phyloP scores from a whole-genome alignment of 1,140 invertebrate genomes.

The Camponotus vicinus region DNA sequence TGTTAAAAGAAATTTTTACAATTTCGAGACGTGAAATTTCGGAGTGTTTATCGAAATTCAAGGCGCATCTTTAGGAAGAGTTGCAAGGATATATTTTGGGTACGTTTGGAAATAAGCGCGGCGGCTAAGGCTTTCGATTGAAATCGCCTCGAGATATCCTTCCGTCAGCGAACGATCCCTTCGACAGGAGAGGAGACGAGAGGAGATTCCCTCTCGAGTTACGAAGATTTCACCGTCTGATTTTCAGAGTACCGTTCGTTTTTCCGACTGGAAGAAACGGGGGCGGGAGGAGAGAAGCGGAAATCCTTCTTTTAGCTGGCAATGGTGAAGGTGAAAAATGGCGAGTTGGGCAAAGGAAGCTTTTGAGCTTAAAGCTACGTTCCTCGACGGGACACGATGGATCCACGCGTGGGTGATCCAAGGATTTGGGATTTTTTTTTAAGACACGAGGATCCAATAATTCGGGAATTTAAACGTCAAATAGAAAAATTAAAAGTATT shows the following conservation, averaged over 20 bases:
- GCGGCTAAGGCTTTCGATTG: slow-evolving; percentile 5
- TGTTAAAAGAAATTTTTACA: neutral
- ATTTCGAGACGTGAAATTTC: neutral
- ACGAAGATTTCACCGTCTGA: slow-evolving; percentile 47
- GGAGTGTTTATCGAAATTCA: neutral
- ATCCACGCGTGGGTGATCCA: slow-evolving; percentile 21
- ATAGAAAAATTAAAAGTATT: neutral
- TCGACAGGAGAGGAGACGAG: neutral
- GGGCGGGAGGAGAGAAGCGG: slow-evolving; percentile 24
- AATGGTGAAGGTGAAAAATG: slow-evolving; percentile 40
- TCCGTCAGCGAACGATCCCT: slow-evolving; percentile 33
- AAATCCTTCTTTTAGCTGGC: slow-evolving; percentile 66
- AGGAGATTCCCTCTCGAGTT: slow-evolving; percentile 23
- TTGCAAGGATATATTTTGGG: neutral
- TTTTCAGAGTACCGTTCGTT: slow-evolving; percentile 35
- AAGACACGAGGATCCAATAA: neutral
- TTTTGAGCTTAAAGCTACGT: slow-evolving; percentile 59
- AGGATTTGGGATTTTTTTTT: slow-evolving; percentile 4
- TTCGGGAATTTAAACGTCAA: neutral
- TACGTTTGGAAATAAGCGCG: slow-evolving; percentile 23
- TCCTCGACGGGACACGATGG: slow-evolving; percentile 33
- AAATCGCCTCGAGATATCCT: slow-evolving; percentile 37
- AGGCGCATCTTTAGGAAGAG: neutral
- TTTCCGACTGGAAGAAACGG: slow-evolving; percentile 13
- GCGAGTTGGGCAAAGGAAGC: slow-evolving; percentile 18